Conservation (phyloP, 2,797 vertebrate species). For the Paguma larvata region DNA sequence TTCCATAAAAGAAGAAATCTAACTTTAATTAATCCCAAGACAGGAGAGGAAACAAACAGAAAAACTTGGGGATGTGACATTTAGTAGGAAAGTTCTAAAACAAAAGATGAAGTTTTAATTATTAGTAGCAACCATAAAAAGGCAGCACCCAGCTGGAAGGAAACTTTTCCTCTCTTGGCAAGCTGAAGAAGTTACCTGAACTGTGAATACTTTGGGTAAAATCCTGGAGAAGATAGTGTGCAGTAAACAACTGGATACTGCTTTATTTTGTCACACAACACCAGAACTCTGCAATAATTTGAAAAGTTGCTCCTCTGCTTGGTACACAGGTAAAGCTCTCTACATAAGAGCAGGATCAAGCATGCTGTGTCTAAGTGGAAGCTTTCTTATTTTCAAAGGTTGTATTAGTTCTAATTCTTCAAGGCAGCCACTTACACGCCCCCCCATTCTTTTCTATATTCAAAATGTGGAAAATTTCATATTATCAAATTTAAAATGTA, state of each 20-base stretch:
- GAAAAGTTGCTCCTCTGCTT: slow-evolving; percentile 51
- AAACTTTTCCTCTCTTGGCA: background rate
- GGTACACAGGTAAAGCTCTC: background rate
- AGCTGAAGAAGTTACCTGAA: background rate
- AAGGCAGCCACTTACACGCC: background rate
- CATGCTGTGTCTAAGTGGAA: background rate
- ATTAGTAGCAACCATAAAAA: background rate
- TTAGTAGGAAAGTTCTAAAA: background rate
- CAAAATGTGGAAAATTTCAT: background rate
- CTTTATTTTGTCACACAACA: slow-evolving; percentile 55
- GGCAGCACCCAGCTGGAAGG: background rate
- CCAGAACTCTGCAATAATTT: slow-evolving; percentile 47
- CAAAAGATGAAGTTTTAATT: background rate
- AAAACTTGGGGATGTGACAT: background rate
- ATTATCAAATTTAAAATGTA: background rate
- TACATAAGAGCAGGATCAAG: slow-evolving; percentile 10
- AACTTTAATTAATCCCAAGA: background rate
- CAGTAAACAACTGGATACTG: slow-evolving; percentile 43
- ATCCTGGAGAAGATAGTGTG: slow-evolving; percentile 43
- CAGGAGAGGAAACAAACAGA: background rate
- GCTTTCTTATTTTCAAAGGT: slow-evolving; percentile 42
- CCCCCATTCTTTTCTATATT: background rate
- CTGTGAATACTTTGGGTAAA: background rate
- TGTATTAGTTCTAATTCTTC: slow-evolving; percentile 42
- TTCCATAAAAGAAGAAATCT: background rate